Evolutionary conservation across 1,140 invertebrate species (phyloP).

Genomic region (Hydropsyche tenuis): DNA sequence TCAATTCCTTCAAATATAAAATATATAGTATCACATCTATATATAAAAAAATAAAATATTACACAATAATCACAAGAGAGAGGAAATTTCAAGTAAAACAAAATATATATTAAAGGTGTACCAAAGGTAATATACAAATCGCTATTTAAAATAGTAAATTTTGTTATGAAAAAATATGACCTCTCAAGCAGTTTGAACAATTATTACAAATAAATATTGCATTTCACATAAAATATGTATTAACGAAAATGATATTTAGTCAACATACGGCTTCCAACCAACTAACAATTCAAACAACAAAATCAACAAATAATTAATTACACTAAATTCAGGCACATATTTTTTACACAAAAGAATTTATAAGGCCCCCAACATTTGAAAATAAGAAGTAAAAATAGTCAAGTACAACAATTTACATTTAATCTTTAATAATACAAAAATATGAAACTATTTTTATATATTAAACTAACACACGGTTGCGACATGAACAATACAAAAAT

Average conservation of each 20-base stretch:
- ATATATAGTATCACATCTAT: conserved; percentile 36
- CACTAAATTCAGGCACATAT: conserved; percentile 11
- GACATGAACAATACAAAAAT: no score
- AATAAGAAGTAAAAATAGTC: background rate
- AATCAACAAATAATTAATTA: background rate
- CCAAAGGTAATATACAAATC: no score
- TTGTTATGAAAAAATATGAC: no score
- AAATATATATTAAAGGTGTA: no score
- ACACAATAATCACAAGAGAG: conserved; percentile 27
- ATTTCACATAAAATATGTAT: background rate
- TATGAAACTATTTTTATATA: no score
- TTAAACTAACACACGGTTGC: no score
- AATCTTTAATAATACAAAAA: no score
- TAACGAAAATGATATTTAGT: background rate
- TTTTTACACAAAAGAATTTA: background rate
- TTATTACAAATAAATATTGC: no score
- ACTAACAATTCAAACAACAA: conserved; percentile 3
- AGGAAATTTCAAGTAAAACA: no score
- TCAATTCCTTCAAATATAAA: conserved; percentile 37
- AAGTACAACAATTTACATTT: no score
- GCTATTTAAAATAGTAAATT: no score
- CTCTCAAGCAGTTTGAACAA: no score
- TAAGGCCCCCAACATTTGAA: conserved; percentile 5
- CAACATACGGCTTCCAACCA: background rate
- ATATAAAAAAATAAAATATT: conserved; percentile 26